Base-by-base conservation (phyloP, 2,113 vertebrate species). In the Cathartes aura region DNA sequence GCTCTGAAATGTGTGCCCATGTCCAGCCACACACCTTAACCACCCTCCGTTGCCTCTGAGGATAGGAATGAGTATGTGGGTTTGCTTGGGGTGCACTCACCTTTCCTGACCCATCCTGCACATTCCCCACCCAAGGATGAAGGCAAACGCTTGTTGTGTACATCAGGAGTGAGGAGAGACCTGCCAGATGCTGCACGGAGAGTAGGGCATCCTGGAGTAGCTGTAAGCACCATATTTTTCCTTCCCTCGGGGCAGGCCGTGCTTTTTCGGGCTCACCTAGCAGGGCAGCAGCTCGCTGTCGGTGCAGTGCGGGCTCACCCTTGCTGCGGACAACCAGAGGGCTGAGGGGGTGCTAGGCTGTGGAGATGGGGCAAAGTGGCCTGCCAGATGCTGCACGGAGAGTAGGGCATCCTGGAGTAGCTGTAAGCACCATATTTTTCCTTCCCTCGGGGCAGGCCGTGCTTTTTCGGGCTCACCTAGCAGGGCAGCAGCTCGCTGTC, bases 101-200 rank as follows among this genome's bases (percentile, higher is more conserved):
- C 32, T 40, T 53, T 43, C 55, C 83, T 23, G 40, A 36, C 24
- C 24, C 40, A 15, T 1, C 40, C n/a, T 60, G 47, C 22, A 4
- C 17, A 0, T 56, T 42, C 70, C 48, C 63, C 23, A 24, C 21
- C 55, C 27, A 18, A 43, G 83, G 56, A 56, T 32, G 45, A 55
- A 42, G 70, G 13, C 17, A 19, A 32, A 30, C 2, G 55, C 43
- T 66, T 45, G 63, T 38, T 36, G 53, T 4, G 2, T 11, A 4
- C n/a, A 10, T 12, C 9, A 1, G 58, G 29, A 74, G 34, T 2
- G 2, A 21, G 63, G 10, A 48, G 11, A 18, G 29, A n/a, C 29
- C 59, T 30, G 12, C 19, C 1, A 6, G 36, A 24, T 3, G 11
- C 59, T 15, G 43, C 38, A 27, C 0, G 1, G 52, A 47, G 56